Conservation (phyloP, 2,888 invertebrate genomes). For the Julus scandinavius region DNA sequence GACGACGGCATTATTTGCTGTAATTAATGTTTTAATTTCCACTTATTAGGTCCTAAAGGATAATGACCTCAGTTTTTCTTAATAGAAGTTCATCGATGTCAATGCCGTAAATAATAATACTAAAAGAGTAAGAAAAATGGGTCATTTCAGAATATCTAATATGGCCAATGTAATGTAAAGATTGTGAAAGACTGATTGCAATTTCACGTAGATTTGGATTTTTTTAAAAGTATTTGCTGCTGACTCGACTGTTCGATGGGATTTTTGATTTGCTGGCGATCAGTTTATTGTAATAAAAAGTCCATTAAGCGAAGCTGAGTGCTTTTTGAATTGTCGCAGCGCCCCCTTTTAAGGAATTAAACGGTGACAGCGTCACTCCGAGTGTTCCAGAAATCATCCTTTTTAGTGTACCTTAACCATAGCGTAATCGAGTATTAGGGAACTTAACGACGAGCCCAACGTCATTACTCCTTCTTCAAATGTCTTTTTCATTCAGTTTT, state of each 20-base stretch:
- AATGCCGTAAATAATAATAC: no score
- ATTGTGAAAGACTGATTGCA: neutral
- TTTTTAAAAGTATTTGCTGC: neutral
- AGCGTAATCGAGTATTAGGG: neutral
- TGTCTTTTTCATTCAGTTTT: neutral
- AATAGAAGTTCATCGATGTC: no score
- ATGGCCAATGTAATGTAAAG: slow-evolving; percentile 6
- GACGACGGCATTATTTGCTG: no score
- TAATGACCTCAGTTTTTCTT: no score
- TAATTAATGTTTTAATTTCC: no score
- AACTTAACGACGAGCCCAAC: neutral
- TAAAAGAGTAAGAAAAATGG: no score
- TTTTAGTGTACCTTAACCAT: slow-evolving; percentile 21
- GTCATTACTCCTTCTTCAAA: neutral
- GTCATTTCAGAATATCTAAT: neutral
- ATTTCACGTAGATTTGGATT: neutral
- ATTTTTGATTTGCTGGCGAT: slow-evolving; percentile 11
- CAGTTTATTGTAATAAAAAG: slow-evolving; percentile 27
- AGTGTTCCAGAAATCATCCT: neutral
- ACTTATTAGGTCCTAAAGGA: no score
- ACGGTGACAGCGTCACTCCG: neutral
- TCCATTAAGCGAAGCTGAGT: neutral
- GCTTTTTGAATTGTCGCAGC: slow-evolving; percentile 5
- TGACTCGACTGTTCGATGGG: neutral
- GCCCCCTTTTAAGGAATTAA: slow-evolving; percentile 14